Conservation (phyloP, 2,888 invertebrate genomes). For the Lumbricus terrestris region DNA sequence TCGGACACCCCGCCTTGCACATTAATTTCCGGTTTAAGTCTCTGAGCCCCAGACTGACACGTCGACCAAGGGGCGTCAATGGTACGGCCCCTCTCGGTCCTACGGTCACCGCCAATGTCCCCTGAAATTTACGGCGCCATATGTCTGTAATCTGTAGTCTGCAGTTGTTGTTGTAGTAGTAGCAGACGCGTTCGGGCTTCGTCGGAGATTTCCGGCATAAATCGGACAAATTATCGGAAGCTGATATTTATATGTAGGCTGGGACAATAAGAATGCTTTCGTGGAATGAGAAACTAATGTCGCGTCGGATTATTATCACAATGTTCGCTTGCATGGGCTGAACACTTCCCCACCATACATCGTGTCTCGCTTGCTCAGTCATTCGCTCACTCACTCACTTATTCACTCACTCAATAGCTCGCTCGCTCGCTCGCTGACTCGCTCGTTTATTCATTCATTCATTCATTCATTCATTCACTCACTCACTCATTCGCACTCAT, state of each 20-base stretch:
- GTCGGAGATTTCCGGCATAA: neutral
- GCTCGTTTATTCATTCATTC: no score
- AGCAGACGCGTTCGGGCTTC: neutral
- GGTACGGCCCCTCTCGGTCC: neutral
- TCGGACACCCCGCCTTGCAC: constrained; percentile 3
- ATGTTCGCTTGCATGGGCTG: no score
- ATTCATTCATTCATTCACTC: no score
- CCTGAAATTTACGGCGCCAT: neutral
- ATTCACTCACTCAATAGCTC: no score
- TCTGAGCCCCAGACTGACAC: neutral
- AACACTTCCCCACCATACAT: no score
- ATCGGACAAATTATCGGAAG: neutral
- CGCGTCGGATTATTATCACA: neutral
- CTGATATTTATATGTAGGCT: no score
- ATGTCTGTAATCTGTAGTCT: neutral
- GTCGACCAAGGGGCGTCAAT: neutral
- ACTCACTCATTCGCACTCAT: no score
- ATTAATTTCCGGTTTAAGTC: neutral
- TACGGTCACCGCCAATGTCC: neutral
- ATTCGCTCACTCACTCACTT: no score
- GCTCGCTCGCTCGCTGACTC: no score
- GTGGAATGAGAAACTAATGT: neutral
- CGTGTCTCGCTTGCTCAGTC: no score
- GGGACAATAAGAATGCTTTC: neutral
- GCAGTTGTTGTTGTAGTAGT: no score